A percentile compares a stretch with the other conserved stretches of the same genome.
phyloP scores from a whole-genome alignment of 1,140 invertebrate species.

The Zaprionus inermis region DNA sequence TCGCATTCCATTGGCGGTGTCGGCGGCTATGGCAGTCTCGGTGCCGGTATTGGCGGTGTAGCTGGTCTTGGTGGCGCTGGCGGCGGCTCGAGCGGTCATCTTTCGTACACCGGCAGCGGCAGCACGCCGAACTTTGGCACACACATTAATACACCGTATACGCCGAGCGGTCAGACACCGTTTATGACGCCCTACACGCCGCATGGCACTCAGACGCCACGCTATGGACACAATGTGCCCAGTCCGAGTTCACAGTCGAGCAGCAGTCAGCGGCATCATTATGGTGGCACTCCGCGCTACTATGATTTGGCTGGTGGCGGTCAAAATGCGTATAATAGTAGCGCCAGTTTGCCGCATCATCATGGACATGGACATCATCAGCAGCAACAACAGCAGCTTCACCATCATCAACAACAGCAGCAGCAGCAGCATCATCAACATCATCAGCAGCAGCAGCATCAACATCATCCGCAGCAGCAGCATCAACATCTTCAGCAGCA shows the following conservation, averaged over 20 bases:
- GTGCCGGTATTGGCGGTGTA: constrained; percentile 53
- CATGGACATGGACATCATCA: constrained; percentile 18
- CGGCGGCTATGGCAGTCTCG: constrained; percentile 13
- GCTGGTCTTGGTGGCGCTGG: constrained; percentile 88
- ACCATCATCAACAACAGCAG: constrained; percentile 43
- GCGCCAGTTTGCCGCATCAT: constrained; percentile 36
- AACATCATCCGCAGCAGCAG: constrained; percentile 53
- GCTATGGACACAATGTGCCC: constrained; percentile 87
- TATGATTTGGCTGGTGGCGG: constrained; percentile 44
- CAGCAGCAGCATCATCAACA: constrained; percentile 7
- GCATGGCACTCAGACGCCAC: constrained; percentile 87
- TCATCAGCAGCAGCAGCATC: constrained; percentile 11
- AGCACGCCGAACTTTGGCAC: constrained; percentile 73
- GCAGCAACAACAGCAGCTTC: constrained; percentile 29
- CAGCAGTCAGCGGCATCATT: constrained; percentile 84
- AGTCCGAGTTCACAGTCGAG: constrained; percentile 84
- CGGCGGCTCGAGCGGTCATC: constrained; percentile 33
- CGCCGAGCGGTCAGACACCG: constrained; percentile 94
- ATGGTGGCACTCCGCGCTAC: constrained; percentile 71
- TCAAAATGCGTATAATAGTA: constrained; percentile 21
- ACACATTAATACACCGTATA: constrained; percentile 90
- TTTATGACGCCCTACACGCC: constrained; percentile 95
- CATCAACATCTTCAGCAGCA: constrained; percentile 56
- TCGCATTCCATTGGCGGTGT: constrained; percentile 86
- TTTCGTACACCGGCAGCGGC: constrained; percentile 85